Conservation (phyloP, 2,888 invertebrate species). For the Sicus ferrugineus region DNA sequence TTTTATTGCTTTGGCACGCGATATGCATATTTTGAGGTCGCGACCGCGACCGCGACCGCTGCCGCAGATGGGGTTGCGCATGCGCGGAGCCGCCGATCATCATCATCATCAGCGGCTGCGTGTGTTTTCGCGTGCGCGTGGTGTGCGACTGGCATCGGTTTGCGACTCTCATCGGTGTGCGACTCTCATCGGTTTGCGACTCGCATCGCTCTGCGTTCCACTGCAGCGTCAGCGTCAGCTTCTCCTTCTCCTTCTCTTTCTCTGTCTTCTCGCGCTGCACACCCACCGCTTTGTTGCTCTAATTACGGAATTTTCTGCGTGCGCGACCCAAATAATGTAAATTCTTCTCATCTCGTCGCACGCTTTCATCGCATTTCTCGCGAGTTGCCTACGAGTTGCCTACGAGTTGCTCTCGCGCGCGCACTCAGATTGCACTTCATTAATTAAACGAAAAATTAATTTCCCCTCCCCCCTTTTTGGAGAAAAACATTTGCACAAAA, state of each 20-base stretch:
- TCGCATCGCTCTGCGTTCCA: neutral
- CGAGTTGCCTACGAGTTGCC: no score
- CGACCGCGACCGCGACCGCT: no score
- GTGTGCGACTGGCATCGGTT: neutral
- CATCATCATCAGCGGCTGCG: neutral
- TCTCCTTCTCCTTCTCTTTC: neutral
- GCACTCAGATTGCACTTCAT: no score
- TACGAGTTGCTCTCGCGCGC: no score
- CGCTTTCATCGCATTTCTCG: no score
- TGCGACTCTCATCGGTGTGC: neutral
- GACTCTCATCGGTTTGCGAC: neutral
- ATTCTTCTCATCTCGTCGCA: neutral
- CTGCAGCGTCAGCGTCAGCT: neutral
- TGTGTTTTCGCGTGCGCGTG: neutral
- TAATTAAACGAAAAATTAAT: no score
- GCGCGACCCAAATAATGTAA: conserved; percentile 6
- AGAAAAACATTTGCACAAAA: neutral
- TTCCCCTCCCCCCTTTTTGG: neutral
- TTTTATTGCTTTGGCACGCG: conserved; percentile 37
- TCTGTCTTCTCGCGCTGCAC: no score
- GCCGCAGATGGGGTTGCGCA: conserved; percentile 12
- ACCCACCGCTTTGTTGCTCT: no score
- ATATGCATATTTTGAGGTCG: conserved; percentile 36
- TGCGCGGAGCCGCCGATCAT: no score
- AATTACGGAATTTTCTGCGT: no score